Percentiles rank a stretch among this genome's conserved stretches.
These are phyloP conservation scores for Globia sparganii DNA, from an alignment of 2,888 invertebrate species.

Conservation along the genomic window DNA sequence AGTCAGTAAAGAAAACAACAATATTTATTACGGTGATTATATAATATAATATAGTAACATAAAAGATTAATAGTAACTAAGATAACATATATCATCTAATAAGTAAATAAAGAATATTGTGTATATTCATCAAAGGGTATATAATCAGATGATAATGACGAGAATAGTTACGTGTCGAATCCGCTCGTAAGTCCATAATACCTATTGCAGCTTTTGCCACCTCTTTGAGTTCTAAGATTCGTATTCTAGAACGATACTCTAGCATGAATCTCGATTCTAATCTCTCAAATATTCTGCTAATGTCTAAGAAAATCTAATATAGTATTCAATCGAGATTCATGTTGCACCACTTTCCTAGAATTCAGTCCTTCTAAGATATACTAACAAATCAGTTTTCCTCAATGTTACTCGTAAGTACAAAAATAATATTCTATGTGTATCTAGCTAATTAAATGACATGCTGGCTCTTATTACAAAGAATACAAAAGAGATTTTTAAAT, in stretches of 20 bases:
- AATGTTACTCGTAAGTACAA: constrained; percentile 33
- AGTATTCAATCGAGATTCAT: background rate
- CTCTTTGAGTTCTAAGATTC: background rate
- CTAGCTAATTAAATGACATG: constrained; percentile 43
- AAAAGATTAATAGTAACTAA: constrained; percentile 68
- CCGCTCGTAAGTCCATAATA: constrained; percentile 35
- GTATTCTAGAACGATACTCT: background rate
- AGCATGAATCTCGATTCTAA: background rate
- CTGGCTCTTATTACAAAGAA: constrained; percentile 26
- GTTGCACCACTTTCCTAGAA: constrained; percentile 4
- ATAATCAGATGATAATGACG: constrained; percentile 46
- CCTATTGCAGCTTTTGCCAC: constrained; percentile 16
- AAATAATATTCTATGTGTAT: constrained; percentile 19
- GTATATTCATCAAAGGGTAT: constrained; percentile 53
- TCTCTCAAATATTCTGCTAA: background rate
- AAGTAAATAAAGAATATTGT: constrained; percentile 62
- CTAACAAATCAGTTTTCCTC: background rate
- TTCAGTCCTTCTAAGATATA: background rate
- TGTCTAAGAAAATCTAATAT: background rate
- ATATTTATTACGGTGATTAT: constrained; percentile 63
- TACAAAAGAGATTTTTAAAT: constrained; percentile 2
- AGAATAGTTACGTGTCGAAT: constrained; percentile 36
- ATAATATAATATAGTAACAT: constrained; percentile 67
- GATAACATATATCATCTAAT: constrained; percentile 64
- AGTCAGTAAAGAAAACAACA: constrained; percentile 50